Evolutionary conservation across 92 coral and sea anemone species (phyloP).

Genomic region (Epizoanthus illoricatus): DNA sequence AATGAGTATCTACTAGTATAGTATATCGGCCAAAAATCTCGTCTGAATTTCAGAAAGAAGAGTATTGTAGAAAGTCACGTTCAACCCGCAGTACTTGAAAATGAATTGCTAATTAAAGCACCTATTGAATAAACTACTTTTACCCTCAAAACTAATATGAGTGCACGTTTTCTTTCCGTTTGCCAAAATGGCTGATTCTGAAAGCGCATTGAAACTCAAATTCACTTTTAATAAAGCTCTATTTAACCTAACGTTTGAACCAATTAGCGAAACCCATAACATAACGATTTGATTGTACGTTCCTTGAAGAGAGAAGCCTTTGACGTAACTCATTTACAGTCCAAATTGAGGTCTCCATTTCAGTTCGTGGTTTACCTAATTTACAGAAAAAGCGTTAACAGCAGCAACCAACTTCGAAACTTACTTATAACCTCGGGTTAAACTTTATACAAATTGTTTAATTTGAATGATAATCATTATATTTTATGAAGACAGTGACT

Average conservation of each 20-base stretch:
- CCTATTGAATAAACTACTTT: not conserved
- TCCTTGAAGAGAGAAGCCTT: no score
- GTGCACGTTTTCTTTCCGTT: not conserved
- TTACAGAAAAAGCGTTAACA: no score
- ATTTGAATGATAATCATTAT: not conserved
- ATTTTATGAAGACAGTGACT: not conserved
- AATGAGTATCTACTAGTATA: not conserved
- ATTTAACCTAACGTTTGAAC: no score
- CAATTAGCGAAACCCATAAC: no score
- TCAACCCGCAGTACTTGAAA: slow-evolving; percentile 1
- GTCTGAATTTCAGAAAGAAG: not conserved
- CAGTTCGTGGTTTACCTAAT: no score
- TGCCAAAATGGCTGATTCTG: slow-evolving; percentile 15
- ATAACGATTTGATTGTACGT: no score
- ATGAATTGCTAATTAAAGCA: slow-evolving; percentile 1
- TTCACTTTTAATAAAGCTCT: no score
- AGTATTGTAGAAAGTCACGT: slow-evolving; percentile 19
- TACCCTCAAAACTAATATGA: not conserved
- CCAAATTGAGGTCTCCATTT: no score
- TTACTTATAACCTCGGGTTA: slow-evolving; percentile 1
- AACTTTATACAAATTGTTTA: not conserved
- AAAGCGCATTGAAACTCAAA: not conserved
- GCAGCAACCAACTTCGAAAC: not conserved
- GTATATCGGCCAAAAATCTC: not conserved
- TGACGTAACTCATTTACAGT: no score